Percentiles rank a stretch among this genome's conserved stretches.
These are phyloP conservation scores for Thalassarche chlororhynchos DNA, from an alignment of 2,113 vertebrate genomes.

Conservation along the genomic window DNA sequence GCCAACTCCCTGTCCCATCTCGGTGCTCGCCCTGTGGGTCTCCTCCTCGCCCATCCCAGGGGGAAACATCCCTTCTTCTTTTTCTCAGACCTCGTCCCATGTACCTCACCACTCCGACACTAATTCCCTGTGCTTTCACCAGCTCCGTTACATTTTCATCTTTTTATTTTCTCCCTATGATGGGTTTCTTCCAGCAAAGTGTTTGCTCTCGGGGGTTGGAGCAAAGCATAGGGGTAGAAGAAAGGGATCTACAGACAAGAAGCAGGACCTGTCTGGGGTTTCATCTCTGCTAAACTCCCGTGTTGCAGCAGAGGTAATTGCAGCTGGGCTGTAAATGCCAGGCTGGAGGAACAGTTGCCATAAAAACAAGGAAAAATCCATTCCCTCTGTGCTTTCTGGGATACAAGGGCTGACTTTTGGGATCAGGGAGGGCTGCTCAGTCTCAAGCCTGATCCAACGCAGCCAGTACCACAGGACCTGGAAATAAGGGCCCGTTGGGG, in stretches of 20 bases:
- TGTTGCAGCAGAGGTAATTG: not conserved
- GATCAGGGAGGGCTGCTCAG: not conserved
- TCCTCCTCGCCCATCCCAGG: not conserved
- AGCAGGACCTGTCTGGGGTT: not conserved
- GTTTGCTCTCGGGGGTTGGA: not conserved
- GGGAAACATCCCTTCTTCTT: not conserved
- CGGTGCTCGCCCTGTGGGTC: not conserved
- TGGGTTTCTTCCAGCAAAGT: not conserved
- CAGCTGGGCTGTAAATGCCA: not conserved
- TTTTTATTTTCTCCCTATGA: not conserved
- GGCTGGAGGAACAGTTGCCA: not conserved
- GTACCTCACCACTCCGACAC: fast-evolving
- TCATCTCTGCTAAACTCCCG: not conserved
- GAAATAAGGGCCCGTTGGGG: not conserved
- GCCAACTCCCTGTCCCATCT: not conserved
- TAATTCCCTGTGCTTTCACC: not conserved
- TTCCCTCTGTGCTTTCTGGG: not conserved
- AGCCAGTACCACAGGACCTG: not conserved
- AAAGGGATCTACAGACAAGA: not conserved
- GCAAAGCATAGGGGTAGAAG: not conserved
- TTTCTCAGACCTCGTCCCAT: not conserved
- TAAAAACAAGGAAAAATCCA: not conserved
- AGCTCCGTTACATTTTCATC: not conserved
- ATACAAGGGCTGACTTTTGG: not conserved
- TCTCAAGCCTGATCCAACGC: not conserved